Evolutionary conservation across 2,888 invertebrate species (phyloP), one percentile per base, ranked within the genome.

Genomic region (Cyrtodaria siliqua): DNA sequence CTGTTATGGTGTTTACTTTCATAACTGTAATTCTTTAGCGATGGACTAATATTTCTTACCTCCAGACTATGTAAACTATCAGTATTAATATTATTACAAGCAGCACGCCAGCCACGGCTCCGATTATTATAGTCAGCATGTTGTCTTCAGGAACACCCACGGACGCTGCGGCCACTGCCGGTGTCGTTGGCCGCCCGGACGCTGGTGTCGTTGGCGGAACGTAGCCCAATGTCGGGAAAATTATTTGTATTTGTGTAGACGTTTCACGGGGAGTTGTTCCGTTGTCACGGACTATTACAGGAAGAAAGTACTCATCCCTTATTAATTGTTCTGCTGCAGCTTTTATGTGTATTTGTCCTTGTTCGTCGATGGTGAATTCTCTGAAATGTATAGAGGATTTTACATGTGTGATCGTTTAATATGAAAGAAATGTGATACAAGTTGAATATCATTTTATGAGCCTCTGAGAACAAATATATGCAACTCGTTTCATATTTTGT

Each of bases 221-320:
- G 18, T 62, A 52, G 16, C 60, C 66, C 9, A 78, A 23, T 16
- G 82, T 59, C 26, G 88, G 87, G 62, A 90, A 88, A 9, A 67
- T 82, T 14, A 88, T 84, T 6, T 59, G 78, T n/a, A 89, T 73
- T 2, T 82, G 33, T 29, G 81, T 83, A 4, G 79, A 67, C 4
- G 74, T 72, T 50, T 85, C 79, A 20, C 86, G 73, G 8, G 85
- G 85, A 3, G 87, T 87, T 9, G 24, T 33, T 6, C 87, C 86
- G 73, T 83, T 74, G 63, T 88, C 87, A 8, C 56, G 60, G 2
- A 87, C 88, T n/a, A 69, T 62, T n/a, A 90, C 79, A 6, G 82
- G 77, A 4, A 90, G 53, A 1, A 53, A 26, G 62, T 90, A 90
- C 23, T 56, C 26, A 50, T 76, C 68, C 3, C 76, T 61, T 0